A percentile compares a stretch with the other conserved stretches of the same genome.
These are phyloP conservation scores for Epizoanthus fatuus DNA, from an alignment of 92 coral and sea anemone species.

Conservation along the genomic window DNA sequence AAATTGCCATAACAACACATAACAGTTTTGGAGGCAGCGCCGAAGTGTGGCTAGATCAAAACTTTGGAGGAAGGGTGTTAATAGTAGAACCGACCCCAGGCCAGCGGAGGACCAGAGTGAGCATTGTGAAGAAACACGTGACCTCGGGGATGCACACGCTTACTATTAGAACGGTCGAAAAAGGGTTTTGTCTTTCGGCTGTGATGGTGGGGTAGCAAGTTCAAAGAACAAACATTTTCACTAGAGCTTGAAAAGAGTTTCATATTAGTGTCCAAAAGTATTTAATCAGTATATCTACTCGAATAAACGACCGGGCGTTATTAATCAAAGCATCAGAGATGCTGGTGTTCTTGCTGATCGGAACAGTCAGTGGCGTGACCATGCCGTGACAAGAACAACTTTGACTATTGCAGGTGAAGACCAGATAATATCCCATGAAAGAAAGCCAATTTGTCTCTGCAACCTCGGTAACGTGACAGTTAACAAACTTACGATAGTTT, in stretches of 20 bases:
- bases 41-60: slow-evolving; percentile 83
- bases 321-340: too few species aligned
- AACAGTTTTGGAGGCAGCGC: slow-evolving; percentile 93
- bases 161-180: slow-evolving; percentile 65
- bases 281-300: not conserved
- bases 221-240: not conserved
- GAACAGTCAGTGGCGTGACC: too few species aligned
- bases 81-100: slow-evolving; percentile 69
- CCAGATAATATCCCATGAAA: too few species aligned
- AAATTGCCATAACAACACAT: slow-evolving; percentile 84
- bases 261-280: not conserved
- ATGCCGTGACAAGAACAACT: too few species aligned
- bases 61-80: slow-evolving; percentile 42
- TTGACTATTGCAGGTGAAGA: too few species aligned
- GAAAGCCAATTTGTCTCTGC: too few species aligned
- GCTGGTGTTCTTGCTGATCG: too few species aligned
- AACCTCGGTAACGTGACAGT: too few species aligned
- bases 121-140: slow-evolving; percentile 70
- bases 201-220: slow-evolving; percentile 75
- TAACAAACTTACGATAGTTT: too few species aligned
- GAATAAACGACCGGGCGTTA: too few species aligned
- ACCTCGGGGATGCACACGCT: slow-evolving; percentile 85
- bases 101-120: slow-evolving; percentile 83
- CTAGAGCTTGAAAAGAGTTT: not conserved
- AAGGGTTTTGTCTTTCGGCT: slow-evolving; percentile 95